Evolutionary conservation across 2,797 vertebrate genomes (phyloP).

Genomic region (Miichthys miiuy): DNA sequence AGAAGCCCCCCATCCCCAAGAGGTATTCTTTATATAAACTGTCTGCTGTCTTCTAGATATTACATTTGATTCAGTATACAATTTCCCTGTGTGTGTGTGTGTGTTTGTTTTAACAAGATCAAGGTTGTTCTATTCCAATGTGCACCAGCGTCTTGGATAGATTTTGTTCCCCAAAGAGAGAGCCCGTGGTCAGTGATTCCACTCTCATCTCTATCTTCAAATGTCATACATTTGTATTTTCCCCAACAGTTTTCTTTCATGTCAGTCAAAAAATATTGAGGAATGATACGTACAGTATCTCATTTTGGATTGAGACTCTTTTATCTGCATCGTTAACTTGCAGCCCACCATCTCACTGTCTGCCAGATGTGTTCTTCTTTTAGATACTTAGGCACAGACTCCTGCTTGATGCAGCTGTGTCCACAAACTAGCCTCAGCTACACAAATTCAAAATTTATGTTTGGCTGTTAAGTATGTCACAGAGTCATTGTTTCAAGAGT

Average conservation of each 20-base stretch:
- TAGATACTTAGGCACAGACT: slow-evolving; percentile 5
- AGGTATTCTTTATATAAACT: not conserved
- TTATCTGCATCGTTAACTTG: not conserved
- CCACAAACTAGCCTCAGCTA: slow-evolving; percentile 5
- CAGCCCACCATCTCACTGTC: not conserved
- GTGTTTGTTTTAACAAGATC: not conserved
- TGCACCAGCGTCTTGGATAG: slow-evolving; percentile 12
- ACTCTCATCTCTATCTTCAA: slow-evolving; percentile 17
- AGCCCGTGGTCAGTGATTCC: slow-evolving; percentile 17
- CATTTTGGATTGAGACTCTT: slow-evolving; percentile 1
- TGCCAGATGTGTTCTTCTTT: slow-evolving; percentile 29
- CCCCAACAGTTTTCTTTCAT: slow-evolving; percentile 2
- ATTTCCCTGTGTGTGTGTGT: not conserved
- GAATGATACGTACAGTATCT: slow-evolving; percentile 4
- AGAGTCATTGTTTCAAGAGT: not conserved
- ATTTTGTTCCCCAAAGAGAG: slow-evolving; percentile 13
- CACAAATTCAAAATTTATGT: slow-evolving; percentile 8
- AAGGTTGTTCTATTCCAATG: slow-evolving; percentile 11
- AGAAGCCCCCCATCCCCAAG: not conserved
- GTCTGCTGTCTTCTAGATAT: slow-evolving; percentile 8
- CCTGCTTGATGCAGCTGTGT: slow-evolving; percentile 9
- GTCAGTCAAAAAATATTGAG: not conserved
- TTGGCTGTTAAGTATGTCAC: slow-evolving; percentile 15
- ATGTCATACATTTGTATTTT: slow-evolving; percentile 36
- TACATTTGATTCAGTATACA: not conserved